Percentiles rank a stretch among this genome's conserved stretches.
phyloP scores from a whole-genome alignment of 2,113 vertebrate genomes.

The Pseudorasbora parva region DNA sequence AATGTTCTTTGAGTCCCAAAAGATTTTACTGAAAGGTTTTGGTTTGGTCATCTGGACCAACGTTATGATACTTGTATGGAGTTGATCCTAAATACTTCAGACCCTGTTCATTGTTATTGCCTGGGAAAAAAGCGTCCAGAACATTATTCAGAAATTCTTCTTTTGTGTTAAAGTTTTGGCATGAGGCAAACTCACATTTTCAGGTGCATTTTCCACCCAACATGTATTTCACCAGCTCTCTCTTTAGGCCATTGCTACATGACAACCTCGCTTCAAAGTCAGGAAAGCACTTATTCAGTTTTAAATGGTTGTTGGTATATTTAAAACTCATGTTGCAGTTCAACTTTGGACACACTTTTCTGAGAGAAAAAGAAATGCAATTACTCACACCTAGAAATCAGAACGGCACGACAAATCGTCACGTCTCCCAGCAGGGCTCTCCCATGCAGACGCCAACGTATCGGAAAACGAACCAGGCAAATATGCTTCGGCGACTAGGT shows the following conservation, averaged over 20 bases:
- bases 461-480: constrained; percentile 10
- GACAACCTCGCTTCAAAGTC: neutral
- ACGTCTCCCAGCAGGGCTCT: neutral
- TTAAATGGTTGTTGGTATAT: neutral
- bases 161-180: neutral
- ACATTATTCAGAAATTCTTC: no score
- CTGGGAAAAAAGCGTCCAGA: no score
- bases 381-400: constrained; percentile 9
- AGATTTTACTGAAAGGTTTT: no score
- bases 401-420: neutral
- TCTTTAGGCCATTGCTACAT: neutral
- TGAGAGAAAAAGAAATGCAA: constrained; percentile 9
- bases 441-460: neutral
- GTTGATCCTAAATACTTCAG: no score
- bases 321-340: neutral
- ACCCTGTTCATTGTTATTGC: no score
- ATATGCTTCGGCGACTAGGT: neutral
- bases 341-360: neutral
- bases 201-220: neutral
- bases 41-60: no score
- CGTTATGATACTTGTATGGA: no score
- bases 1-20: no score
- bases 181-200: neutral
- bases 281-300: neutral
- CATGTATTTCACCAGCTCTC: neutral